phyloP scores from a whole-genome alignment of 1,140 invertebrate genomes.

The Drosophila suzukii region DNA sequence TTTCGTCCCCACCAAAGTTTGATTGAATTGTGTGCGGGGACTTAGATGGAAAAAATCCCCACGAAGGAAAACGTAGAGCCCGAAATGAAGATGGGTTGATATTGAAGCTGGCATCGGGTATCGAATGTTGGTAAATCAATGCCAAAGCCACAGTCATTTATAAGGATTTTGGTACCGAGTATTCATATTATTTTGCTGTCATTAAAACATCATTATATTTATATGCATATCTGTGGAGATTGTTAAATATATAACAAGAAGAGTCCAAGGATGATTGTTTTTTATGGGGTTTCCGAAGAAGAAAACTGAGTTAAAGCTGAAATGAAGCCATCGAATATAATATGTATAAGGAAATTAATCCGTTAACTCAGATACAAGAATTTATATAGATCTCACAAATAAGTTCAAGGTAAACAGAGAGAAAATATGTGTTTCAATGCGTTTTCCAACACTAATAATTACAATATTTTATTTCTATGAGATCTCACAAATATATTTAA shows the following conservation, averaged over 20 bases:
- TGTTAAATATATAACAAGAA: too few relatives aligned
- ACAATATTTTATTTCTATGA: neutral
- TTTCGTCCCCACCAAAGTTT: conserved; percentile 59
- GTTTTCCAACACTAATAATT: neutral
- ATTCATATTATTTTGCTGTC: neutral
- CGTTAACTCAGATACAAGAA: neutral
- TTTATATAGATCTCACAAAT: neutral
- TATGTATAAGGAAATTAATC: neutral
- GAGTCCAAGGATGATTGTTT: too few relatives aligned
- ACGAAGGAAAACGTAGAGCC: neutral
- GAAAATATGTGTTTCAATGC: neutral
- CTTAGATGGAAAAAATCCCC: conserved; percentile 1
- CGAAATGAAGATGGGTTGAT: neutral
- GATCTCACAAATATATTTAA: neutral
- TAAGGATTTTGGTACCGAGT: neutral
- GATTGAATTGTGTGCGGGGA: conserved; percentile 68
- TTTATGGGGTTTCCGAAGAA: neutral
- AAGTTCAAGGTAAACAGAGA: neutral
- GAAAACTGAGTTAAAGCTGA: neutral
- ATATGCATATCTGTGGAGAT: too few relatives aligned
- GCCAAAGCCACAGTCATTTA: neutral
- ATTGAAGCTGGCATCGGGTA: neutral
- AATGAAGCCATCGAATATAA: neutral
- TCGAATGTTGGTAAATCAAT: conserved; percentile 3
- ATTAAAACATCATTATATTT: neutral